Percentiles rank a stretch among this genome's conserved stretches.
phyloP scores from a whole-genome alignment of 2,797 vertebrate genomes.

The Macropus fuliginosus region DNA sequence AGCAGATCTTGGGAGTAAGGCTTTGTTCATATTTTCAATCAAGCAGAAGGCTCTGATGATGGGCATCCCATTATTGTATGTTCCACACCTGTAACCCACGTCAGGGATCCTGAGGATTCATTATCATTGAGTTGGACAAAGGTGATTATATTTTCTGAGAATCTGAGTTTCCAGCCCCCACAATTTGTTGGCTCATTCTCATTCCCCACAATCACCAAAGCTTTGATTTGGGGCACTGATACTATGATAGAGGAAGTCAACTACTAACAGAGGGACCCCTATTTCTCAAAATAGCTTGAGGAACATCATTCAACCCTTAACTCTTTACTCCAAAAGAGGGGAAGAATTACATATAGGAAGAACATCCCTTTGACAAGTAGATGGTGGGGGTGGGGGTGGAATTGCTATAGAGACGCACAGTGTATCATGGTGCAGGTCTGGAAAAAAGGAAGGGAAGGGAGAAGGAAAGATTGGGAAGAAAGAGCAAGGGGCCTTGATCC shows the following conservation, averaged over 20 bases:
- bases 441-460: not conserved
- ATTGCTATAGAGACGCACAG: not conserved
- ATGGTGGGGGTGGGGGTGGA: not conserved
- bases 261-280: not conserved
- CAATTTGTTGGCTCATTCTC: not conserved
- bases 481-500: not conserved
- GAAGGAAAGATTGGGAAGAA: not conserved
- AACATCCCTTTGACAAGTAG: not conserved
- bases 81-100: not conserved
- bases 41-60: not conserved
- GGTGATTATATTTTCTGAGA: not conserved
- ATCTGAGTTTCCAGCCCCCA: not conserved
- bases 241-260: not conserved
- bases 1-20: not conserved
- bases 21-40: not conserved
- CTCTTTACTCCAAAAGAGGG: not conserved
- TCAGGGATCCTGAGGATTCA: not conserved
- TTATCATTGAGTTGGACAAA: not conserved
- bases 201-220: not conserved
- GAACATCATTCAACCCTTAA: not conserved
- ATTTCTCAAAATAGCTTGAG: not conserved
- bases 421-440: not conserved
- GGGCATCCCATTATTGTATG: not conserved
- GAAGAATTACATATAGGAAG: not conserved
- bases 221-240: not conserved